A percentile compares a stretch with the other conserved stretches of the same genome.
Conservation (phyloP, 2,888 invertebrate genomes). For the Latrodectus elegans region DNA sequence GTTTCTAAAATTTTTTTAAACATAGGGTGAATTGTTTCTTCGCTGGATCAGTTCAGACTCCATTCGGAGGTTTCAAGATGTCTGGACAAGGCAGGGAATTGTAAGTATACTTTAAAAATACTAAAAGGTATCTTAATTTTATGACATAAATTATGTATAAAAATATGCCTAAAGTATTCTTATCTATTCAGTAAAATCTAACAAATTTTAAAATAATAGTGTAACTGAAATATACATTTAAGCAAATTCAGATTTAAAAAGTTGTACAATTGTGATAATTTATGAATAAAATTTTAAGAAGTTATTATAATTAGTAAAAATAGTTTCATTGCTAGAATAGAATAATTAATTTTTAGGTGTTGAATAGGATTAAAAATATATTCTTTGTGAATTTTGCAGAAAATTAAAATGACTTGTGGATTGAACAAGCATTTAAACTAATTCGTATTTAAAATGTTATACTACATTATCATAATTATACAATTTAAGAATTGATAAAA, state of each 20-base stretch:
- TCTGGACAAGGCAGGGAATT: constrained; percentile 89
- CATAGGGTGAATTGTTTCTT: constrained; percentile 69
- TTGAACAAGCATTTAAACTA: too few species aligned
- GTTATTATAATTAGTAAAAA: too few species aligned
- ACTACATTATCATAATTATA: too few species aligned
- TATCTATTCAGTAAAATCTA: background rate
- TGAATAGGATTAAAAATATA: too few species aligned
- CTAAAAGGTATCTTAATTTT: background rate
- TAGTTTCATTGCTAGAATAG: too few species aligned
- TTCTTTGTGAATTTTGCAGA: too few species aligned
- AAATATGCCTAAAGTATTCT: background rate
- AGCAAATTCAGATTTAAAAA: background rate
- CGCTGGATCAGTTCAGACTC: constrained; percentile 83
- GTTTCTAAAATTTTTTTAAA: background rate
- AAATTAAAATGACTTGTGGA: too few species aligned
- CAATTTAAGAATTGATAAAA: too few species aligned
- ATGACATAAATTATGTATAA: background rate
- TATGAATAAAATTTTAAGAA: too few species aligned
- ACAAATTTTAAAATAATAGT: background rate
- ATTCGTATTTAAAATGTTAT: too few species aligned
- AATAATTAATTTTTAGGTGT: too few species aligned
- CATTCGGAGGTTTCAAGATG: constrained; percentile 89
- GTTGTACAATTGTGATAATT: background rate
- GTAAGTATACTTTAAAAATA: constrained; percentile 46
- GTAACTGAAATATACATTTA: background rate